Evolutionary conservation across 2,888 invertebrate genomes (phyloP).

Genomic region (Pyrocoelia pectoralis): DNA sequence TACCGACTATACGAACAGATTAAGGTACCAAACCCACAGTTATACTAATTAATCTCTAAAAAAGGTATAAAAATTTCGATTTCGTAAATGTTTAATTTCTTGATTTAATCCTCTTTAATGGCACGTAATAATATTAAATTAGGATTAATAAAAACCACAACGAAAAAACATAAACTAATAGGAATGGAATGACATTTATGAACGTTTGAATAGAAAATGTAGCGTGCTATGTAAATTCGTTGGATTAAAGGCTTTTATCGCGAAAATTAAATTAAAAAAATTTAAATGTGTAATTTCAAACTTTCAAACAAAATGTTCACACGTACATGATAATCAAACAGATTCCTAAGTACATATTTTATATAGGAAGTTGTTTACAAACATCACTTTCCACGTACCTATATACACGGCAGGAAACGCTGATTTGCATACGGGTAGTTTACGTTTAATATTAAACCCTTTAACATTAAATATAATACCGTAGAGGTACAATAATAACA

Average conservation of each 20-base stretch:
- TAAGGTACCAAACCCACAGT: no score
- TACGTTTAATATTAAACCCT: constrained; percentile 34
- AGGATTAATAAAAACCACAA: no score
- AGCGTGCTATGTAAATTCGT: neutral
- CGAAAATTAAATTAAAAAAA: neutral
- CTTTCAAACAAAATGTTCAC: neutral
- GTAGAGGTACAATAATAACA: constrained; percentile 30
- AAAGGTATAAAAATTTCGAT: no score
- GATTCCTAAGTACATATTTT: constrained; percentile 24
- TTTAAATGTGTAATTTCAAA: neutral
- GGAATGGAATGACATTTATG: neutral
- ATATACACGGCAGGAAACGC: constrained; percentile 17
- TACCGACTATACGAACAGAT: no score
- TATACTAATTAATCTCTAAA: no score
- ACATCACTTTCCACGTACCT: constrained; percentile 24
- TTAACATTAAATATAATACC: constrained; percentile 29
- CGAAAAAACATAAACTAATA: neutral
- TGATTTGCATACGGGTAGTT: constrained; percentile 36
- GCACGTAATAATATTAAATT: no score
- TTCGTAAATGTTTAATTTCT: no score
- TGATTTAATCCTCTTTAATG: no score
- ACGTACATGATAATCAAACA: constrained; percentile 25
- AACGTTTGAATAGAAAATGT: neutral
- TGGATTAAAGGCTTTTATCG: neutral
- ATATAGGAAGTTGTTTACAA: constrained; percentile 27